Evolutionary conservation across 2,888 invertebrate genomes (phyloP), one percentile per base, ranked within the genome.

Genomic region (Odontothrips loti): DNA sequence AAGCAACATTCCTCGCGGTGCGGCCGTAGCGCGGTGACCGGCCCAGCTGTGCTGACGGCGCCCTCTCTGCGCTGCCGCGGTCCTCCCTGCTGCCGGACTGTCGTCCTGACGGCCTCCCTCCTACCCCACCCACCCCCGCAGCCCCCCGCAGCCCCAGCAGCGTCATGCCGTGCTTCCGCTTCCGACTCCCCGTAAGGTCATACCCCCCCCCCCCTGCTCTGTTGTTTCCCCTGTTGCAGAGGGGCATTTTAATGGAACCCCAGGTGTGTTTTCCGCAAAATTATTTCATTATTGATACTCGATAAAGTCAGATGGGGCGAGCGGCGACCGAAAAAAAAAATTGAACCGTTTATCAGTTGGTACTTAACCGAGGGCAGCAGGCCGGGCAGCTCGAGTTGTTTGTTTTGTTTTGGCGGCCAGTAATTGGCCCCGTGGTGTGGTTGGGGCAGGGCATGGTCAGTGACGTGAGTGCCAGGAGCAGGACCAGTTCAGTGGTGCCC

Each of bases 381-480:
- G 20, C 15, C 51, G 15, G 51, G 1, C 51, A 20, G 58, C n/a
- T n/a, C n/a, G n/a, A n/a, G n/a, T 20, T 20, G 15, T 20, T 58
- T 51, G 12, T 58, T 20, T 58, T 20, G 58, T 20, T 58, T 9
- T 15, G 58, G 15, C 20, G 34, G 34, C n/a, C n/a, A n/a, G 34
- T 43, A 43, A 43, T 43, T 43, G 34, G 3, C 34, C 34, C 34
- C 6, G 34, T 43, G 34, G 17, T 20, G 17, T 27, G 23, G 68
- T 75, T 75, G 68, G 12, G 68, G 68, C 68, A 75, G 68, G 68
- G 12, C 68, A 75, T 58, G 58, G 58, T 58, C 58, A 15, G 27
- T 12, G 68, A 75, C 12, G 27, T 27, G 8, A 17, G 15, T 10
- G 58, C 58, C n/a, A 15, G 15, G n/a, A 27, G 68, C 27, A 9